Evolutionary conservation across 2,797 vertebrate genomes (phyloP).

Genomic region (Amblyopsis hoosieri): DNA sequence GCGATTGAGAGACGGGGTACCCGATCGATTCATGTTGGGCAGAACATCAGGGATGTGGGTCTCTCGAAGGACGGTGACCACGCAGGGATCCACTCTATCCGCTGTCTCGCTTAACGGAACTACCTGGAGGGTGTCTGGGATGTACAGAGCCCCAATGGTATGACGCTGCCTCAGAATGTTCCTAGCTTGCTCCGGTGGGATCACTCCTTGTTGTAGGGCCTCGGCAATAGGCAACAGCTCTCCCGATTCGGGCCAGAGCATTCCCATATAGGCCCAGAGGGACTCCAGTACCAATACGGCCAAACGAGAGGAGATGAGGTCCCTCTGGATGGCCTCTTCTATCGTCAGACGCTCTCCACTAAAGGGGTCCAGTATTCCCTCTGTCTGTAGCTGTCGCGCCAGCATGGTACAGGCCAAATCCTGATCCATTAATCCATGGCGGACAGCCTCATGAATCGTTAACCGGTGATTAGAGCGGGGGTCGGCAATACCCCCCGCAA

Average conservation of each 20-base stretch:
- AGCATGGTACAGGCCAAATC: conserved; percentile 88
- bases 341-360: conserved; percentile 83
- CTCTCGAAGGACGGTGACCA: conserved; percentile 74
- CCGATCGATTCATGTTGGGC: conserved; percentile 67
- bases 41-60: conserved; percentile 83
- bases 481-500: conserved; percentile 92
- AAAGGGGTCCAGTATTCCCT: conserved; percentile 85
- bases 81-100: conserved; percentile 54
- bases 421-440: conserved; percentile 85
- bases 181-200: conserved; percentile 82
- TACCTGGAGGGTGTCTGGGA: conserved; percentile 81
- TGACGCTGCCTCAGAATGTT: conserved; percentile 82
- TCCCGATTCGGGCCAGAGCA: conserved; percentile 92
- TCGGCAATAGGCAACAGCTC: conserved; percentile 82
- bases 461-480: conserved; percentile 88
- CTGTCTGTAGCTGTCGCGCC: conserved; percentile 84
- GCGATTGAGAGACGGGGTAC: conserved; percentile 58
- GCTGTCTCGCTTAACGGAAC: conserved; percentile 79
- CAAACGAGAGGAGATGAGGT: conserved; percentile 81
- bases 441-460: conserved; percentile 83
- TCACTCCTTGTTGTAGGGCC: conserved; percentile 85
- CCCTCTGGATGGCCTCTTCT: conserved; percentile 83
- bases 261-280: conserved; percentile 82
- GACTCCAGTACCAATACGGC: conserved; percentile 88
- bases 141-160: conserved; percentile 80